These are phyloP conservation scores for Rhagium mordax DNA, from an alignment of 2,888 invertebrate species.

Conservation along the genomic window DNA sequence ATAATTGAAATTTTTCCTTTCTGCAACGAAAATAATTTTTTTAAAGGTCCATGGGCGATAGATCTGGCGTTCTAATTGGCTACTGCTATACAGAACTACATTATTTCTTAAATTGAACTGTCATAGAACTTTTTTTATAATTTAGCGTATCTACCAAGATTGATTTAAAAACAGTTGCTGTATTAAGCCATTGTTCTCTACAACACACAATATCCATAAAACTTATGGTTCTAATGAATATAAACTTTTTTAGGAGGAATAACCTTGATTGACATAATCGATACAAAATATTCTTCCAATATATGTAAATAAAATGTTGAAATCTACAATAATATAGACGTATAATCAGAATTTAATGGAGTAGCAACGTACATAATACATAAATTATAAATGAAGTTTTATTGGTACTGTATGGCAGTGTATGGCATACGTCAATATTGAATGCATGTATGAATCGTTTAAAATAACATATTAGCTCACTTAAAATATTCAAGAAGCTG, in stretches of 20 bases:
- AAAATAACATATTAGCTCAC: not conserved
- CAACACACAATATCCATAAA: not conserved
- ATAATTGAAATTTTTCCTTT: no score
- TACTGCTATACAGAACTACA: no score
- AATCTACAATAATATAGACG: not conserved
- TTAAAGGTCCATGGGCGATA: no score
- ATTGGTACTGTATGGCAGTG: not conserved
- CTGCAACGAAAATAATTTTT: no score
- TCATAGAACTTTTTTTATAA: no score
- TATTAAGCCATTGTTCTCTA: no score
- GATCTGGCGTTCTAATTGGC: no score
- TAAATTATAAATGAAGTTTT: not conserved
- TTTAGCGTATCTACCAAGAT: no score
- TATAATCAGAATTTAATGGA: not conserved
- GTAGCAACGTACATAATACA: not conserved
- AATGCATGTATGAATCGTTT: not conserved
- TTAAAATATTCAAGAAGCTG: not conserved
- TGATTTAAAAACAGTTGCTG: no score
- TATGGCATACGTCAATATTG: not conserved
- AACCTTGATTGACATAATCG: no score
- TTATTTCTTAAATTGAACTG: no score
- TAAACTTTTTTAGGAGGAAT: not conserved
- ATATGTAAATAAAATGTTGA: not conserved
- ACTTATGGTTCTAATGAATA: not conserved
- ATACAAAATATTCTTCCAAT: not conserved